Evolutionary conservation across 1,140 invertebrate genomes (phyloP), one percentile per base, ranked within the genome.

Genomic region (Drosophila orosa): DNA sequence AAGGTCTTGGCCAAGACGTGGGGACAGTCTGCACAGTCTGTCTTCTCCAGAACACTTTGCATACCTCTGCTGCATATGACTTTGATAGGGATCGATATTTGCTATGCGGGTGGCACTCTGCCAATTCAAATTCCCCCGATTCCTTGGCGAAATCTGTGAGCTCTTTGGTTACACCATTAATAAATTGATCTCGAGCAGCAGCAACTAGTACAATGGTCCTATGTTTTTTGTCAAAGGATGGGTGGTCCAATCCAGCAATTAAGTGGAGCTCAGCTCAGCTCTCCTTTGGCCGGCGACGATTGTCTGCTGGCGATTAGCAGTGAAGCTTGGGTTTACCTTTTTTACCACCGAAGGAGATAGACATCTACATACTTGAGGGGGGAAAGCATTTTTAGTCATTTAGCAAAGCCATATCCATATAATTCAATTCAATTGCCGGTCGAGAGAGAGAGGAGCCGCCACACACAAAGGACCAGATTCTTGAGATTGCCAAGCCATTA

Each of bases 401-500:
- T 75, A 65, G 48, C 35, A 0, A 12, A 45, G 47, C 52, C 54
- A 72, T 73, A 65, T 74, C 69, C 50, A 75, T 67, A 76, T 76
- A 39, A 76, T 42, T 59, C 50, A 48, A 69, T 33, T 71, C 50
- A 37, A 56, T 40, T 59, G 42, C 44, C 15, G 62, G 42, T 22
- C 29, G 31, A 2, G 33, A 17, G 35, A n/a, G n/a, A n/a, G 35
- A 37, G 35, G 5, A 48, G 62, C 8, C 39, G 39, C 59, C 66
- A 83, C 80, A 83, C 80, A 82, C 80, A 83, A 85, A 86, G 73
- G 74, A 61, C 55, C 65, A 80, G 81, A 85, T 85, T 86, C 73
- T 66, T 52, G 17, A 59, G 66, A 65, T 69, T 57, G 44, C 68
- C 50, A 65, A 67, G 52, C 75, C 62, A 65, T 76, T 72, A 72